Evolutionary conservation across 1,140 invertebrate species (phyloP), one percentile per base, ranked within the genome.

Genomic region (Brachionus angularis): DNA sequence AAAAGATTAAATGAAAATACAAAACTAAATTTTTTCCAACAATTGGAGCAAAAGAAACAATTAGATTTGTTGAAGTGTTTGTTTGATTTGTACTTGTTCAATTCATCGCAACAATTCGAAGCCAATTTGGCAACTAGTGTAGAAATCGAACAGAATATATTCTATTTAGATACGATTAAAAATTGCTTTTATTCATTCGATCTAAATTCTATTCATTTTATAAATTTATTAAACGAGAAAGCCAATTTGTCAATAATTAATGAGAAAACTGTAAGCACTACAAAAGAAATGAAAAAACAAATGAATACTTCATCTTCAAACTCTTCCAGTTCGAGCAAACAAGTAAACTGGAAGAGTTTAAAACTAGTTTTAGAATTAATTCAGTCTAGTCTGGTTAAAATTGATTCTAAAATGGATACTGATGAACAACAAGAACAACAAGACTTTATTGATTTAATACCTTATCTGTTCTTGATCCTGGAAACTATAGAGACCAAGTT

Each of bases 211-310:
- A 29, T 12, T 1, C 53, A 58, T 39, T 58, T 58, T 23, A 42
- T 58, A 12, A 14, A 39, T 39, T 39, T 58, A 18, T 5, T 58
- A 3, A 58, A 58, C 14, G 4, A 5, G 0, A 58, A 58, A 16
- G 53, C 53, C 16, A 42, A 58, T 58, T 58, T 58, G 33, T 31
- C 36, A 12, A 58, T 58, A 23, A 58, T 23, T n/a, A 58, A 10
- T 14, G 53, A 58, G 7, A n/a, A n/a, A n/a, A n/a, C n/a, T n/a
- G 53, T 4, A 10, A 58, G 14, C 14, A 58, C 53, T 0, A 58
- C 53, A 3, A 58, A 58, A 27, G 53, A 58, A 58, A 58, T 58
- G 53, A 58, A 39, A 36, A 58, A 58, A 39, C 53, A 58, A 39
- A n/a, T 58, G n/a, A 33, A 39, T 23, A 23, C 18, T 8, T 31